Evolutionary conservation across 2,113 vertebrate species (phyloP), one percentile per base, ranked within the genome.

Genomic region (Phrynosoma blainvillii): DNA sequence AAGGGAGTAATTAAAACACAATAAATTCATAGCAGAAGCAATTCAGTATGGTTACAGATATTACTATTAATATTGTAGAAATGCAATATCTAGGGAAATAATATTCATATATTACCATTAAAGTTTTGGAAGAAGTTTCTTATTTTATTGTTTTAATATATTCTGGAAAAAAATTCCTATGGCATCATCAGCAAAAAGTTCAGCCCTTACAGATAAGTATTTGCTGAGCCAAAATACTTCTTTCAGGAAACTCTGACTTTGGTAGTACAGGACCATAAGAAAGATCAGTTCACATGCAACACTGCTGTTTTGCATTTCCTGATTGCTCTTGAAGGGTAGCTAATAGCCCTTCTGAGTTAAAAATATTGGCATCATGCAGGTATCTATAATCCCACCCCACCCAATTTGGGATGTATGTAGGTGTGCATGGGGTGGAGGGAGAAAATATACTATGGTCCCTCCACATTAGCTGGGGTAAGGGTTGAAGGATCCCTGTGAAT

Each of bases 71-170:
- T n/a, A 56, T 21, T 32, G n/a, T 11, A 70, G 76, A 85, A 85
- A 85, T 47, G 6, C 71, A 75, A 42, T 66, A 89, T 62, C 30
- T 21, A 76, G 84, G 21, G 9, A 20, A 82, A 74, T 92, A 30
- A 18, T 20, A 52, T 66, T 77, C 25, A 52, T 70, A 47, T 14
- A 82, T 47, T 20, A 42, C 62, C 40, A 65, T 85, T 77, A 59
- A 2, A 66, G 5, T 77, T 75, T 62, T 6, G 30, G 52, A 74
- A 66, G 27, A 40, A 12, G 27, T 47, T 78, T 21, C 3, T 85
- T 77, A 65, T 65, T 66, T 66, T 25, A 21, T 77, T 65, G 23
- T 85, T 14, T 66, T 66, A 66, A 59, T 65, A 7, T 42, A 47
- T 77, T 85, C 36, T 40, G 16, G 36, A 18, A 27, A 21, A 78